Base-by-base conservation (phyloP, 1,140 invertebrate genomes). In the Orius insidiosus region DNA sequence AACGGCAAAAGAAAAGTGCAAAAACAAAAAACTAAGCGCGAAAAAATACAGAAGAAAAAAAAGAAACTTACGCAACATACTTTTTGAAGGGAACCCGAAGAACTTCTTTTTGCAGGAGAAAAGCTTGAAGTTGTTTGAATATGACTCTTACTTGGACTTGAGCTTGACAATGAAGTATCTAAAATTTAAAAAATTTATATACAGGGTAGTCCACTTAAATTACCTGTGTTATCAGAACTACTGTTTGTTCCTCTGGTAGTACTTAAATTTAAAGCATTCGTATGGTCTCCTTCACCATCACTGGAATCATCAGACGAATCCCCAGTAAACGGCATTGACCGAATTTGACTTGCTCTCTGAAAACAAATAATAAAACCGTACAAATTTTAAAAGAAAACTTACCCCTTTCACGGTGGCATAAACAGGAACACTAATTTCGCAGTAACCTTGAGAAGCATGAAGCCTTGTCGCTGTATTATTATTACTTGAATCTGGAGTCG, bases 371-470 rank as follows among this genome's bases (percentile, higher is more conserved):
- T 13, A 44, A 44, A 14, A 3, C 15, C 36, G 1, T 2, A 46
- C 13, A 51, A n/a, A n/a, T 24, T 24, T 24, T 24, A 3, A 24
- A 24, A 7, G 24, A 24, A 44, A 32, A 65, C 63, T 69, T 61
- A 86, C 82, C 62, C 85, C 90, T 74, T 95, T 94, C 11, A 96
- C 85, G 24, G 87, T 93, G 14, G 89, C 87, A 64, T 92, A 96
- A 10, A 96, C 89, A 34, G 90, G 90, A 44, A 94, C 85, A 36
- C 79, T 84, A 56, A 85, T 84, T 63, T 84, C 80, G 63, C 80
- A 81, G 60, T 85, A 86, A 50, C 80, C 81, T 54, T 53, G 53
- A 9, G 54, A 54, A 9, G 46, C 37, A 31, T 45, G 50, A 5
- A 47, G 14, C 14, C 36, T 40, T 3, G 52, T 38, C 5, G 45